phyloP scores from a whole-genome alignment of 2,888 invertebrate species.

The Mechanitis messenoides region DNA sequence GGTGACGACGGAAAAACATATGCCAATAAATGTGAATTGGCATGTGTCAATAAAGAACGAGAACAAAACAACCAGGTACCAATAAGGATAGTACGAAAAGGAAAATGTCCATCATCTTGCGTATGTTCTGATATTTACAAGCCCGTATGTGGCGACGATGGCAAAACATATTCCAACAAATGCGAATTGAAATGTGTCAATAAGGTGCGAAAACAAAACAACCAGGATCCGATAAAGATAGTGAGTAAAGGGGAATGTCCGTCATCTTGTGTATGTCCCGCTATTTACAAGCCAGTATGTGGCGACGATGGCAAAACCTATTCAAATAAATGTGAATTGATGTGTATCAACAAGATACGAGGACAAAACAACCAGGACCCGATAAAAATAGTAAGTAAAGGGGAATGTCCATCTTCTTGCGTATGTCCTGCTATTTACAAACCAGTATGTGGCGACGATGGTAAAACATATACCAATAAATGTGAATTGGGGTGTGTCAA shows the following conservation, averaged over 20 bases:
- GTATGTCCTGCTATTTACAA: slow-evolving; percentile 19
- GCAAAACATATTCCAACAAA: no score
- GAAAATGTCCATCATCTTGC: no score
- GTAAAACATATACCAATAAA: slow-evolving; percentile 31
- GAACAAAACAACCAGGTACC: no score
- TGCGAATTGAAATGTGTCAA: no score
- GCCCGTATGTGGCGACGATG: no score
- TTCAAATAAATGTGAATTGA: slow-evolving; percentile 29
- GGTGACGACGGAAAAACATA: no score
- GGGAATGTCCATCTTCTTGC: slow-evolving; percentile 24
- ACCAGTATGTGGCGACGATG: slow-evolving; percentile 31
- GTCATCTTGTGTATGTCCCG: slow-evolving; percentile 14
- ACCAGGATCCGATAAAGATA: slow-evolving; percentile 16
- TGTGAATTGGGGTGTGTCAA: slow-evolving; percentile 31
- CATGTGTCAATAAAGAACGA: no score
- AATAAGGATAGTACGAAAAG: no score
- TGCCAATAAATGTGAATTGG: no score
- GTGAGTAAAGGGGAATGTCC: slow-evolving; percentile 16
- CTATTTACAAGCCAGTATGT: slow-evolving; percentile 30
- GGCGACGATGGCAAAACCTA: slow-evolving; percentile 36
- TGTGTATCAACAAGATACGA: slow-evolving; percentile 24
- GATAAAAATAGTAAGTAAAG: slow-evolving; percentile 9
- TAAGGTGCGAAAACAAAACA: no score
- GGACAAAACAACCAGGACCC: slow-evolving; percentile 6
- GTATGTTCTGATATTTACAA: no score